Evolutionary conservation across 2,888 invertebrate genomes (phyloP).

Genomic region (Amphimallon solstitiale): DNA sequence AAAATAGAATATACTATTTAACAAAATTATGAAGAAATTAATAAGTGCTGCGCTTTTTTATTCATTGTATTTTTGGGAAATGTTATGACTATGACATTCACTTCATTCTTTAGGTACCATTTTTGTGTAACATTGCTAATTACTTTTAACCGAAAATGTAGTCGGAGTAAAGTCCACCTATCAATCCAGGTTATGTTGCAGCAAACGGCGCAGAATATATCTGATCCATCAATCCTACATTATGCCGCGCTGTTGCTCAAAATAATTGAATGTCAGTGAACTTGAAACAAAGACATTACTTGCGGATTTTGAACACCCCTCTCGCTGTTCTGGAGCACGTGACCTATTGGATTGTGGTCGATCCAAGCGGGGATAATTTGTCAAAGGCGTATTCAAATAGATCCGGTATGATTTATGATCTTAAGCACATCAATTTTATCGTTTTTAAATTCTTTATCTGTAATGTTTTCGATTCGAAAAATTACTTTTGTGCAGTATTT

Average conservation of each 20-base stretch:
- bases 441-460: background rate
- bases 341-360: constrained; percentile 58
- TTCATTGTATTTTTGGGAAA: too few species aligned
- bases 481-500: background rate
- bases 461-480: background rate
- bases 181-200: constrained; percentile 7
- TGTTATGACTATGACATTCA: too few species aligned
- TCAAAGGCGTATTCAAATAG: constrained; percentile 32
- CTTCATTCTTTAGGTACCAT: too few species aligned
- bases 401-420: constrained; percentile 18
- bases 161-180: background rate
- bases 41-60: too few species aligned
- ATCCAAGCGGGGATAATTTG: constrained; percentile 37
- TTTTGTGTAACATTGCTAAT: too few species aligned
- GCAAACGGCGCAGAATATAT: constrained; percentile 23
- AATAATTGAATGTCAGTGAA: constrained; percentile 65
- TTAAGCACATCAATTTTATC: background rate
- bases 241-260: constrained; percentile 62
- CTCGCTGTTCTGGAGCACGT: constrained; percentile 52
- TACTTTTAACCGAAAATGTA: background rate
- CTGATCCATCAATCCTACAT: constrained; percentile 59
- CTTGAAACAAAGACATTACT: constrained; percentile 65
- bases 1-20: too few species aligned
- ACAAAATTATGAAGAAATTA: too few species aligned
- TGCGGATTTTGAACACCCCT: constrained; percentile 58